These are phyloP conservation scores for Folsomia manolachei DNA, from an alignment of 2,888 invertebrate species.

Conservation along the genomic window DNA sequence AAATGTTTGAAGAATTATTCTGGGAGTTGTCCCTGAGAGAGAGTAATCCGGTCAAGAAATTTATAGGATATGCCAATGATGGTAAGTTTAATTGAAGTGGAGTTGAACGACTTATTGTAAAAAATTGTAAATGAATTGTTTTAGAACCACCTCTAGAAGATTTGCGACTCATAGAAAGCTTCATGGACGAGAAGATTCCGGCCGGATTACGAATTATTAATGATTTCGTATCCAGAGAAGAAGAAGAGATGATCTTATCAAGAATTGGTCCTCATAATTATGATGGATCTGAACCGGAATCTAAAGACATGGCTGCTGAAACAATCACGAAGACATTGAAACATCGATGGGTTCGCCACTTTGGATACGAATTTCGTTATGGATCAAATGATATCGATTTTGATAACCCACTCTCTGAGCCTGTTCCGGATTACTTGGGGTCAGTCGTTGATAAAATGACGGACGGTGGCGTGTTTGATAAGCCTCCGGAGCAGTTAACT, in stretches of 20 bases:
- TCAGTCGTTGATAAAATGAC: slow-evolving; percentile 64
- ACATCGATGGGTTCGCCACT: slow-evolving; percentile 82
- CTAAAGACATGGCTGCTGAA: too few species aligned
- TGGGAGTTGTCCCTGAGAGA: slow-evolving; percentile 11
- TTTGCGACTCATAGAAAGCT: slow-evolving; percentile 37
- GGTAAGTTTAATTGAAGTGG: slow-evolving; percentile 14
- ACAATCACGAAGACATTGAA: slow-evolving; percentile 59
- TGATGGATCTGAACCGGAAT: slow-evolving; percentile 7
- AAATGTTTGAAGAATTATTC: slow-evolving; percentile 57
- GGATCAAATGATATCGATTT: slow-evolving; percentile 80
- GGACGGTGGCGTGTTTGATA: slow-evolving; percentile 44
- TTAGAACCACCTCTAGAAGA: slow-evolving; percentile 54
- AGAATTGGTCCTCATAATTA: slow-evolving; percentile 16
- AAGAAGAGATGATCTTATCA: slow-evolving; percentile 62
- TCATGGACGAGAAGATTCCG: slow-evolving; percentile 56
- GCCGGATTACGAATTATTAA: slow-evolving; percentile 68
- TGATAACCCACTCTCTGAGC: slow-evolving; percentile 63
- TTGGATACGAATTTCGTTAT: slow-evolving; percentile 87
- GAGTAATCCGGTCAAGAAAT: neutral
- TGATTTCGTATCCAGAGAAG: slow-evolving; percentile 68
- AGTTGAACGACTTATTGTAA: slow-evolving; percentile 10
- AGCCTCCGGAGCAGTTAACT: slow-evolving; percentile 75
- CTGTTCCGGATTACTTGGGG: slow-evolving; percentile 69
- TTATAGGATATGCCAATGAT: neutral
- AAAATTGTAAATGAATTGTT: slow-evolving; percentile 20